Evolutionary conservation across 2,888 invertebrate genomes (phyloP).

Genomic region (Amphipyra tragopoginis): DNA sequence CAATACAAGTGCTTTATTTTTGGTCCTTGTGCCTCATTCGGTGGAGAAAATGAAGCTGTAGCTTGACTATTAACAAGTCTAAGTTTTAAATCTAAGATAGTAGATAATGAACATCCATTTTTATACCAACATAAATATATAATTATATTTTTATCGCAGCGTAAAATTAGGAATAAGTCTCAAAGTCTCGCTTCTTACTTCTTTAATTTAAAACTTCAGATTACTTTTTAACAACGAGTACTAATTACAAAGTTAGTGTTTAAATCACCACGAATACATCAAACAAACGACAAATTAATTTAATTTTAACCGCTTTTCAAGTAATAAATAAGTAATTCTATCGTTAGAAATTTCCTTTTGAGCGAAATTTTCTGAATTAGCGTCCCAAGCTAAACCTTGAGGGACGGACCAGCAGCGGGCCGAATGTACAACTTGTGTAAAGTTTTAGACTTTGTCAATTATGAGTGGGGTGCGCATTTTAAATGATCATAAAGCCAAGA

Average conservation of each 20-base stretch:
- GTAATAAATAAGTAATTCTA: constrained; percentile 79
- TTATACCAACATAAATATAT: no score
- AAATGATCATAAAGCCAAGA: constrained; percentile 4
- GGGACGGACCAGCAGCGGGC: constrained; percentile 12
- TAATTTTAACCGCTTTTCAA: constrained; percentile 58
- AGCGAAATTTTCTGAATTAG: constrained; percentile 68
- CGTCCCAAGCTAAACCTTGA: constrained; percentile 17
- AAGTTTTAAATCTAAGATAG: no score
- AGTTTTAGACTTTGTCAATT: constrained; percentile 75
- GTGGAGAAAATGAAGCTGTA: no score
- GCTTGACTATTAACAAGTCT: no score
- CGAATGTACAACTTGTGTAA: constrained; percentile 31
- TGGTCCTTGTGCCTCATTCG: no score
- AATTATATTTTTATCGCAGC: neutral
- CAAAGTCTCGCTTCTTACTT: neutral
- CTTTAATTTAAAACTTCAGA: constrained; percentile 10
- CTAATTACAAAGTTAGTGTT: constrained; percentile 44
- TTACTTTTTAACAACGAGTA: constrained; percentile 26
- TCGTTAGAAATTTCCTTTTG: constrained; percentile 66
- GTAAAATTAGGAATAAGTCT: constrained; percentile 3
- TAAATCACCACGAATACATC: constrained; percentile 53
- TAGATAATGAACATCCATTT: no score
- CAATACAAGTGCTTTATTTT: neutral
- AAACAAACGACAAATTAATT: constrained; percentile 65
- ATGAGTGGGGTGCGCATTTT: constrained; percentile 61